Evolutionary conservation across 1,140 invertebrate species (phyloP), one percentile per base, ranked within the genome.

Genomic region (Caenorhabditis inopinata): DNA sequence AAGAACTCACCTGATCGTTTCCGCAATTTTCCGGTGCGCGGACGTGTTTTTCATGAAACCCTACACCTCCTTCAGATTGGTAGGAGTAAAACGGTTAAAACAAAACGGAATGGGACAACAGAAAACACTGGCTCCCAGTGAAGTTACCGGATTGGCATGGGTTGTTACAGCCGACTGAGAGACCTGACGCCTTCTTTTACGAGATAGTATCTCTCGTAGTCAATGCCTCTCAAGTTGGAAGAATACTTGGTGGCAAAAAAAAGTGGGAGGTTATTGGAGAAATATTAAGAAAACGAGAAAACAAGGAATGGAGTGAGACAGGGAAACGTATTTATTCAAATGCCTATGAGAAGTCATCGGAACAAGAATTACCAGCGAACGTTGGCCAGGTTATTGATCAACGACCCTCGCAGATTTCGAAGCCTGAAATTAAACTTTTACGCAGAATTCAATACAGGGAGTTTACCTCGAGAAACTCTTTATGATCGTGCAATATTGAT

Each of bases 401-500:
- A 25, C 1, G 78, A n/a, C n/a, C 49, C 68, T 79, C 78, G 46
- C 74, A 79, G 45, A 79, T 79, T 25, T 74, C 35, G 21, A 79
- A 62, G 51, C 78, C 51, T 58, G 14, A 58, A 58, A 23, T 32
- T 14, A n/a, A n/a, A n/a, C n/a, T n/a, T n/a, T n/a, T n/a, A n/a
- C n/a, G n/a, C n/a, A n/a, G 32, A 16, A 58, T 7, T 29, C 11
- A 23, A 93, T 92, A 3, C 92, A 58, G 7, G 5, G 27, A 25
- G 21, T 1, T 9, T 58, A 58, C 51, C 94, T 46, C 90, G 87
- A 95, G 88, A 85, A 90, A 93, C 85, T 95, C 94, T 85, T 95
- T 92, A 87, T 94, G 92, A 85, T 94, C 93, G 85, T 95, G 94
- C 5, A 94, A 93, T 94, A 84, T 92, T 91, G 77, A 92, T 93